Evolutionary conservation across 1,140 invertebrate species (phyloP), one percentile per base, ranked within the genome.

Genomic region (Zophobas morio): DNA sequence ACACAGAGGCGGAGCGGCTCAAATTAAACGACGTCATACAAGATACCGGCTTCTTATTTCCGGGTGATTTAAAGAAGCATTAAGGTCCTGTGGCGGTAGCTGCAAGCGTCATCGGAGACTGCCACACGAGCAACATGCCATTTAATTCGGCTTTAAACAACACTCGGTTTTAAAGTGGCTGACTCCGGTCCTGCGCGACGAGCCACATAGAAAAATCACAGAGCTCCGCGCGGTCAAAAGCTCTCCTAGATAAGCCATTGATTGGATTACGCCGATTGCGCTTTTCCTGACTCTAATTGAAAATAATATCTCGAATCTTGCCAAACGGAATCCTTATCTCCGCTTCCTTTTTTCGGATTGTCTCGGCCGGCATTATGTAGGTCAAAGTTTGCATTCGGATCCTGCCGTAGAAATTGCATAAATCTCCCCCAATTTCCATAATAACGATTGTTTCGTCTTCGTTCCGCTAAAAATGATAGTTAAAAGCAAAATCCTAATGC

Each of bases 291-390:
- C 56, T 60, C 56, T 60, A 60, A 60, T 60, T 60, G 56, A 60
- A 60, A 60, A 60, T 60, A 60, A 60, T 60, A 60, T 60, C 56
- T 36, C 34, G 33, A 60, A 60, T 60, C 56, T 60, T 60, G 56
- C 35, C 56, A 60, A 60, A 60, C 35, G 37, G 35, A 60, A 60
- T 60, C 36, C 35, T 60, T 60, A 60, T 60, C 56, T 32, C 35
- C 56, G 8, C 34, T 60, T 36, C 56, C 8, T 35, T 35, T 39
- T 39, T 35, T n/a, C 56, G 37, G 34, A 60, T 60, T 60, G 20
- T 8, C 56, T 36, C 37, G 37, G 56, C 35, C 56, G 36, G 4
- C 35, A 35, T 36, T 60, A 60, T 60, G 56, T 60, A 60, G 56
- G 56, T 60, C 56, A 60, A 39, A 60, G 56, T 60, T 39, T 60